phyloP scores from a whole-genome alignment of 2,113 vertebrate genomes.

The Sphyrna mokarran region DNA sequence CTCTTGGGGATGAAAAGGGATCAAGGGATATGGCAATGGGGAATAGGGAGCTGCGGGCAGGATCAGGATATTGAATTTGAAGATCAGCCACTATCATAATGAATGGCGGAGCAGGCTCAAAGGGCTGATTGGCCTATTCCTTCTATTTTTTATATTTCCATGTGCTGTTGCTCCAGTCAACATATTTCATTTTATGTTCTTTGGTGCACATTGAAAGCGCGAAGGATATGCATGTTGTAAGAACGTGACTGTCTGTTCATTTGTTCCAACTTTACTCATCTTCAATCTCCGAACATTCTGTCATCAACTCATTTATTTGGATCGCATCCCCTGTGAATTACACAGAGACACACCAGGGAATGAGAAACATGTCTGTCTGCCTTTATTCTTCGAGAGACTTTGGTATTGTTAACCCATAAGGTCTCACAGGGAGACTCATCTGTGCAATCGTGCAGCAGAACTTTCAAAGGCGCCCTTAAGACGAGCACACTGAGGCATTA shows the following conservation, averaged over 20 bases:
- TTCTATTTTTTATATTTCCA: background rate
- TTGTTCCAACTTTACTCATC: background rate
- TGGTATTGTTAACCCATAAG: background rate
- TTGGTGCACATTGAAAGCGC: background rate
- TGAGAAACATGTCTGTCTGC: slow-evolving; percentile 15
- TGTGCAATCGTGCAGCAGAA: slow-evolving; percentile 26
- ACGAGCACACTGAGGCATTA: slow-evolving; percentile 50
- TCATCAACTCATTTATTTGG: background rate
- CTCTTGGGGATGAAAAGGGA: too few relatives aligned
- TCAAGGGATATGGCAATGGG: too few relatives aligned
- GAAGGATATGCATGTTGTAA: background rate
- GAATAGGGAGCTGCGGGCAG: too few relatives aligned
- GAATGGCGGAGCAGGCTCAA: too few relatives aligned
- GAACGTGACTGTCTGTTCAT: background rate
- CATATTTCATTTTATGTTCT: background rate
- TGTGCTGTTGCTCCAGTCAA: background rate
- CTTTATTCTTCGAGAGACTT: background rate
- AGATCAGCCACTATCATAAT: too few relatives aligned
- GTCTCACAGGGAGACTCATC: background rate
- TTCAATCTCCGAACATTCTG: background rate
- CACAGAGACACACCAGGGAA: background rate
- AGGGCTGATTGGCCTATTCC: too few relatives aligned
- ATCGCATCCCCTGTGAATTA: slow-evolving; percentile 20
- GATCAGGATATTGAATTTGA: too few relatives aligned
- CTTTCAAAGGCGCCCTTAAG: slow-evolving; percentile 48